These are phyloP conservation scores for Empidonax traillii DNA, from an alignment of 2,113 vertebrate species.

Conservation along the genomic window DNA sequence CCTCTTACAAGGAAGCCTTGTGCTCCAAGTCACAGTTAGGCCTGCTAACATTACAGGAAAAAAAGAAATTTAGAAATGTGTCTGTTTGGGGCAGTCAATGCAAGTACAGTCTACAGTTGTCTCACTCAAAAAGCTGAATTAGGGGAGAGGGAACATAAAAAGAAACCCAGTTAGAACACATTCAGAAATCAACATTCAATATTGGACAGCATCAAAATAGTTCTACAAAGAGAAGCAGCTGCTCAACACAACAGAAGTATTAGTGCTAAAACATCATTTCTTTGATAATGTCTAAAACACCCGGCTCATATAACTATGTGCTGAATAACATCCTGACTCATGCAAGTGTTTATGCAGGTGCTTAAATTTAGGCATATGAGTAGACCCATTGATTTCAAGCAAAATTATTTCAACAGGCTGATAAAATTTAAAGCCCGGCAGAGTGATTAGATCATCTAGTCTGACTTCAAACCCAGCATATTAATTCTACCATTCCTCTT, in stretches of 20 bases:
- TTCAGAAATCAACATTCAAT: neutral
- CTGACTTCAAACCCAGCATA: neutral
- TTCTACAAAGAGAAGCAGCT: neutral
- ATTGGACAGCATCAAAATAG: neutral
- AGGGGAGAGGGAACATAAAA: neutral
- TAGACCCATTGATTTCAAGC: constrained; percentile 6
- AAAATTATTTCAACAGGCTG: constrained; percentile 24
- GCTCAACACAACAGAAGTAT: neutral
- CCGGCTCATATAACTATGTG: neutral
- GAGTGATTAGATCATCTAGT: constrained; percentile 10
- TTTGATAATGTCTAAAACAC: neutral
- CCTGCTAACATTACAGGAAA: neutral
- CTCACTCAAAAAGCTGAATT: neutral
- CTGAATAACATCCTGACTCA: neutral
- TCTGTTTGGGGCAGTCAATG: neutral
- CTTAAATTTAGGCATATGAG: constrained; percentile 9
- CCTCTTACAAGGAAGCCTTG: neutral
- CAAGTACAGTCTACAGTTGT: neutral
- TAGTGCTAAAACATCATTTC: neutral
- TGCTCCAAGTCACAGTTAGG: neutral
- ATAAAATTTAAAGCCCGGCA: constrained; percentile 38
- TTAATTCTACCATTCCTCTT: neutral
- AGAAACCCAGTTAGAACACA: neutral
- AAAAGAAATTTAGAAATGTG: neutral
- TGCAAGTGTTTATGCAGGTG: constrained; percentile 51